Conservation (phyloP, 2,797 vertebrate genomes). For the Helostoma temminkii region DNA sequence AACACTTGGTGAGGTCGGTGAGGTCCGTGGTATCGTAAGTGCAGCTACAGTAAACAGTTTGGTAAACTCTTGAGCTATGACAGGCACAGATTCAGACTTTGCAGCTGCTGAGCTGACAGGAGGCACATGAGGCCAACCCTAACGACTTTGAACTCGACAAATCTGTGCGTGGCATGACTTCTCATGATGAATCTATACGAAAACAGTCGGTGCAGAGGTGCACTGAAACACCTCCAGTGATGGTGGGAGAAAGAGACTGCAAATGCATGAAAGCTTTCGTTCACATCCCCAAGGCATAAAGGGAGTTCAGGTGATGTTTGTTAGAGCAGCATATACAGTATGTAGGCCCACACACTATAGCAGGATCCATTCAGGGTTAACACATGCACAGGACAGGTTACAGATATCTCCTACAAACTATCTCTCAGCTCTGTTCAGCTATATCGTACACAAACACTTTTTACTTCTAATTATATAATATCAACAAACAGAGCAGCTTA, state of each 20-base stretch:
- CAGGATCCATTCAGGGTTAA: conserved; percentile 69
- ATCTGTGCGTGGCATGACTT: conserved; percentile 70
- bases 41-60: conserved; percentile 80
- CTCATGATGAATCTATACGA: conserved; percentile 40
- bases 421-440: conserved; percentile 62
- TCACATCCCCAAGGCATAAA: conserved; percentile 52
- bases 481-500: conserved; percentile 73
- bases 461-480: conserved; percentile 64
- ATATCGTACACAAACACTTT: conserved; percentile 68
- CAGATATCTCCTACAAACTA: conserved; percentile 67
- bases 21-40: conserved; percentile 79
- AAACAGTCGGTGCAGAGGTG: conserved; percentile 62
- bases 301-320: conserved; percentile 59
- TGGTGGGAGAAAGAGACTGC: conserved; percentile 38
- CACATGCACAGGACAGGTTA: conserved; percentile 81
- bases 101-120: conserved; percentile 51
- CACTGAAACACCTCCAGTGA: conserved; percentile 26
- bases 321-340: conserved; percentile 78
- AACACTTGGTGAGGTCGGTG: conserved; percentile 75
- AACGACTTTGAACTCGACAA: conserved; percentile 42
- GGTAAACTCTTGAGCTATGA: conserved; percentile 75
- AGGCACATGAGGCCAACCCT: conserved; percentile 44
- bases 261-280: conserved; percentile 64
- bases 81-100: conserved; percentile 75
- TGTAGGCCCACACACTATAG: conserved; percentile 71